Percentiles rank a stretch among this genome's conserved stretches.
These are phyloP conservation scores for Xenus cinereus DNA, from an alignment of 2,113 vertebrate genomes.

Conservation along the genomic window DNA sequence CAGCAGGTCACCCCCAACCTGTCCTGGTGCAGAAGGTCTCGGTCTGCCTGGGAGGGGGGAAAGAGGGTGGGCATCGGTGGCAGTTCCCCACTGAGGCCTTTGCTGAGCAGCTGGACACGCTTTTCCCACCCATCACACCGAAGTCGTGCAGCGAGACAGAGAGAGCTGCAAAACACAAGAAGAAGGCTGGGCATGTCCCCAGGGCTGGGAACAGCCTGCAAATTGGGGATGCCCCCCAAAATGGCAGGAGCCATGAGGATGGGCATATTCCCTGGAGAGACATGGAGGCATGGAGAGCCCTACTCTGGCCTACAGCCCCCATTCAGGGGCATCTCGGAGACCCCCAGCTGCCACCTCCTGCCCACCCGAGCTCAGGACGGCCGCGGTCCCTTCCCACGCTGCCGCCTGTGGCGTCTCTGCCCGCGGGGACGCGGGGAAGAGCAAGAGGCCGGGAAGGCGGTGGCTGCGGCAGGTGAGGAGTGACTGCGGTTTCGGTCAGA, in stretches of 20 bases:
- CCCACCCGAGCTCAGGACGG: accelerated
- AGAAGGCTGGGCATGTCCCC: not conserved
- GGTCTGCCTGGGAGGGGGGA: not conserved
- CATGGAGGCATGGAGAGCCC: accelerated
- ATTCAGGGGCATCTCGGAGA: not conserved
- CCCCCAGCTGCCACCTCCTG: not conserved
- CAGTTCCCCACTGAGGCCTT: accelerated
- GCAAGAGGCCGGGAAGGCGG: not conserved
- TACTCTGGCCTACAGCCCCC: too few relatives aligned
- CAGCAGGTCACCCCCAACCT: not conserved
- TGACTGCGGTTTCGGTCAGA: not conserved
- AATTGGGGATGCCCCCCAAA: not conserved
- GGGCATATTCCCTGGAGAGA: accelerated
- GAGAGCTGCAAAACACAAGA: accelerated
- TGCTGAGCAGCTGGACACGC: not conserved
- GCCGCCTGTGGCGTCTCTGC: not conserved
- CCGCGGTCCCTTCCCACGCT: accelerated
- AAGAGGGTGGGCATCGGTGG: accelerated
- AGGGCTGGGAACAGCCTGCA: not conserved
- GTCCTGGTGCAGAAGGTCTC: not conserved
- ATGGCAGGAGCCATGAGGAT: not conserved
- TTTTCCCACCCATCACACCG: not conserved
- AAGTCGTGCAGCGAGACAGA: accelerated
- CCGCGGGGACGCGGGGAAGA: accelerated
- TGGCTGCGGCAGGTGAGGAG: not conserved